Base-by-base conservation (phyloP, 2,113 vertebrate species). In the Eulemur rufifrons region DNA sequence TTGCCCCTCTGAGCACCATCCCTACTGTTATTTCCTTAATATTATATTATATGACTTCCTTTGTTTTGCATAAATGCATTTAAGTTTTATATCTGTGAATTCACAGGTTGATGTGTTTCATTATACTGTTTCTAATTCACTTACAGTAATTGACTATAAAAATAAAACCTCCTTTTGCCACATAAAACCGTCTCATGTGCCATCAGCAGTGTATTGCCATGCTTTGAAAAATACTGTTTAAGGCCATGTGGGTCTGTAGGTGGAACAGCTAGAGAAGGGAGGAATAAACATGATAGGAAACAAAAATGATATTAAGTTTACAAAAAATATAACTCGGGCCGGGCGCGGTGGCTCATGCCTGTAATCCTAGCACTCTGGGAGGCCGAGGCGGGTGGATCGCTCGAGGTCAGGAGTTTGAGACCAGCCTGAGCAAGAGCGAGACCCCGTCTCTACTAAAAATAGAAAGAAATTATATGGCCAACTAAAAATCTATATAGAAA, bases 1-100 rank as follows among this genome's bases (percentile, higher is more conserved):
- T 85, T 47, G 77, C 45, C 37, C 37, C 94, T 69, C 32, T 32
- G 32, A 69, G 3, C 66, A 23, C 7, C 4, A 50, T 39, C 29
- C 68, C 15, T 39, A 47, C 29, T 47, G 8, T 85, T 86, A 20
- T 15, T 50, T 63, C n/a, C 29, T 91, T 82, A 85, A 42, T 76
- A 27, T 32, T 69, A 84, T 84, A 76, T 91, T 89, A 95, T 76
- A 54, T 83, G 25, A 76, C 27, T 77, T 56, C 42, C 5, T 95
- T 93, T 94, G 83, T 56, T 93, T 94, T 78, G 92, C 18, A 42
- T n/a, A 94, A 63, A 64, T 52, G 66, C 11, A 77, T 56, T 42
- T 32, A 84, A 74, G 63, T 34, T 54, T 73, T 80, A 14, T 56
- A 63, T n/a, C n/a, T 54, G 6, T 61, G 54, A 85, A 47, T 42